Evolutionary conservation across 2,113 vertebrate genomes (phyloP), one percentile per base, ranked within the genome.

Genomic region (Panthera uncia): DNA sequence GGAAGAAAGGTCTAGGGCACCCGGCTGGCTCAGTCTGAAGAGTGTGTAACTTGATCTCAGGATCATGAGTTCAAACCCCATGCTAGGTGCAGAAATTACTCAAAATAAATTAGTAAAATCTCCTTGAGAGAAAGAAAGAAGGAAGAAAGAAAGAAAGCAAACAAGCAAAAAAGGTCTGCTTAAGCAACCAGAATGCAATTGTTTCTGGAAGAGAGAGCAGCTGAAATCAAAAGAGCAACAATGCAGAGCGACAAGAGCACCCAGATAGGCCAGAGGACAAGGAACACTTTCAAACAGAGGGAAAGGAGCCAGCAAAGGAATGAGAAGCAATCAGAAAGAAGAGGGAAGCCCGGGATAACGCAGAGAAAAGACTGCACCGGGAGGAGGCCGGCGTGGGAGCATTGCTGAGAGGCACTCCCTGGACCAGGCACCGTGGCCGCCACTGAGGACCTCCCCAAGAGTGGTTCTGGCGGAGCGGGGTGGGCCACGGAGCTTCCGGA

Each of bases 271-370:
- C 27, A 2, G 78, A 5, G 15, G 15, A 21, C 12, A 29, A 18
- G 1, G 7, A 18, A 31, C 6, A 15, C 38, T 29, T 71, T 3
- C 3, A 15, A n/a, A 48, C 1, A 3, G n/a, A 21, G 2, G 69
- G 11, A 73, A 16, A 45, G 55, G 48, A 12, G 66, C 5, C 83
- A 10, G 7, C 45, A 10, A 6, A 10, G 55, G 66, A 10, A 11
- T 0, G 4, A 38, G 36, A 21, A 50, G n/a, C 21, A 3, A 15
- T 27, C 41, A 12, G 25, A 18, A 79, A 52, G 78, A 29, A 29
- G 36, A 16, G 14, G 81, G 6, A 18, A 7, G 81, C 41, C 27
- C 25, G 13, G 38, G 81, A 2, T 11, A 9, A 82, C 5, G 16
- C 38, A 5, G 18, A 38, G 27, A 31, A 15, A 29, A 63, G 81